These are phyloP conservation scores for Zygogramma bicolorata DNA, from an alignment of 2,888 invertebrate genomes.

Conservation along the genomic window DNA sequence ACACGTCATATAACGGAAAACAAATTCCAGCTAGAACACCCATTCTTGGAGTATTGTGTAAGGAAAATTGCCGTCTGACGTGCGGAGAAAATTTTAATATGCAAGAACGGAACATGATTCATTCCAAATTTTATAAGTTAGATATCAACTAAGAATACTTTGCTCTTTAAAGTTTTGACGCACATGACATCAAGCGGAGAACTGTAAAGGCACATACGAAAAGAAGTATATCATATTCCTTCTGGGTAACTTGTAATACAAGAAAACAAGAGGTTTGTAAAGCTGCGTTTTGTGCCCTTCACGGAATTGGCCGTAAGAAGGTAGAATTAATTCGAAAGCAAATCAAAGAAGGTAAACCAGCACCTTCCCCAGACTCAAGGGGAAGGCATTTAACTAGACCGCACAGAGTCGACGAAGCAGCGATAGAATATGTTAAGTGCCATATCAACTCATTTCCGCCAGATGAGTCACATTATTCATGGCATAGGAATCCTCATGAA, in stretches of 20 bases:
- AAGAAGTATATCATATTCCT: background rate
- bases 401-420: slow-evolving; percentile 17
- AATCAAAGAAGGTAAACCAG: slow-evolving; percentile 10
- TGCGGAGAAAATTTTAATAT: background rate
- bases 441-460: slow-evolving; percentile 30
- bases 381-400: slow-evolving; percentile 25
- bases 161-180: background rate
- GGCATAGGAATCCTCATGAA: slow-evolving; percentile 32
- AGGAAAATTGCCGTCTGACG: background rate
- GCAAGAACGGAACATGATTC: background rate
- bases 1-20: background rate
- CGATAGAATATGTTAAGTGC: slow-evolving; percentile 3
- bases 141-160: background rate
- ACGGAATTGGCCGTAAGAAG: slow-evolving; percentile 20
- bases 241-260: background rate
- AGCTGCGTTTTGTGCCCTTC: slow-evolving; percentile 18
- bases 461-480: slow-evolving; percentile 35
- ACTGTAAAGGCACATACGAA: background rate
- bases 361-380: slow-evolving; percentile 24
- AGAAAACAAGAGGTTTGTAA: slow-evolving; percentile 13
- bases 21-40: background rate
- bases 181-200: background rate
- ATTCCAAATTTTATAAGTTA: background rate
- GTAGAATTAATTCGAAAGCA: slow-evolving; percentile 23
- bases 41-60: background rate